Evolutionary conservation across 1,140 invertebrate species (phyloP).

Genomic region (Lethocerus indicus): DNA sequence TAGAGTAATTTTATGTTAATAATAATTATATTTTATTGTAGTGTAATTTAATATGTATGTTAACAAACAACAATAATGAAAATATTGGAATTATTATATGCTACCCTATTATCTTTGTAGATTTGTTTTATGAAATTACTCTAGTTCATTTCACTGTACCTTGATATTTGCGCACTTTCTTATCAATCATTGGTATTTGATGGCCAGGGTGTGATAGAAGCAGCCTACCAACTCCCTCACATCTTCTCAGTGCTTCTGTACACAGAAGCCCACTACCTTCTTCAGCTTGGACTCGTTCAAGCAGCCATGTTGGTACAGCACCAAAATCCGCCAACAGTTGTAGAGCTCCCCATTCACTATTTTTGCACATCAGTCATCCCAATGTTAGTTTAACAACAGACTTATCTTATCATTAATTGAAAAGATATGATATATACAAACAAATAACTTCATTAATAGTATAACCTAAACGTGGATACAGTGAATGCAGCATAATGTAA

Average conservation of each 20-base stretch:
- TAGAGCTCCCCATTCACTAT: constrained; percentile 41
- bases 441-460: too few relatives aligned
- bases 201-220: constrained; percentile 57
- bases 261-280: constrained; percentile 42
- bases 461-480: too few relatives aligned
- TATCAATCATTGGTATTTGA: constrained; percentile 39
- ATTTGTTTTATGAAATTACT: not conserved
- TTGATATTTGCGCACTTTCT: constrained; percentile 13
- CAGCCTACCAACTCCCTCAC: constrained; percentile 60
- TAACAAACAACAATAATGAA: too few relatives aligned
- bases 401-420: too few relatives aligned
- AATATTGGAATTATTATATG: too few relatives aligned
- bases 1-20: not conserved
- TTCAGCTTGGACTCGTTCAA: constrained; percentile 27
- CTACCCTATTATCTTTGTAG: not conserved
- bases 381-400: too few relatives aligned
- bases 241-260: constrained; percentile 42
- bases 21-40: not conserved
- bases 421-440: too few relatives aligned
- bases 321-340: constrained; percentile 59
- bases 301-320: constrained; percentile 52
- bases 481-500: too few relatives aligned
- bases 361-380: too few relatives aligned
- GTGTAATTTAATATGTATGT: too few relatives aligned
- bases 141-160: not conserved